Evolutionary conservation across 1,140 invertebrate species (phyloP), one percentile per base, ranked within the genome.

Genomic region (Ceratosolen solmsi): DNA sequence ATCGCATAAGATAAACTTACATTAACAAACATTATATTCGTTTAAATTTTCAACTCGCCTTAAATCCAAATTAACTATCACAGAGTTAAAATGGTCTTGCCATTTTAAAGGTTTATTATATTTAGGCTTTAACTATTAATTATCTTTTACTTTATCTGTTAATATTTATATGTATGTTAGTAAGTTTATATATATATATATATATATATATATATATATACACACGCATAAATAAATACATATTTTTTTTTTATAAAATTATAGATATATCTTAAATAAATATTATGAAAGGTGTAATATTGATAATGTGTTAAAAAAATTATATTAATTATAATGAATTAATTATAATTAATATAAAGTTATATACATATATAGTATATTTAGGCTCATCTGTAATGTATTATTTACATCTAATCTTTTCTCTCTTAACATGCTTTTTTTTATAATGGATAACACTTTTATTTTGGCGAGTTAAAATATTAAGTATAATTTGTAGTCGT

Each of bases 21-120:
- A 83, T 71, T 38, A 80, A 41, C 75, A 56, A 15, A 74, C n/a
- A 38, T 79, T 80, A 75, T 70, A 73, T 38, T 80, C 38, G 63
- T 56, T 75, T 79, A 11, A 49, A 72, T 70, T 63, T 60, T 36
- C 46, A 56, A 58, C 41, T 80, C 41, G 20, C 13, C 71, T 82
- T 76, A 30, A 76, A 76, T 60, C 58, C 63, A 71, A 33, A 79
- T 71, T 77, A 77, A 81, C 85, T 86, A 86, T 86, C 85, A 86
- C 85, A 86, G 85, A 85, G 79, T 86, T 80, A 85, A 84, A 82
- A 82, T 86, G 83, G 83, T 84, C 75, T 84, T 78, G 46, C 75
- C 83, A 79, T 83, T 83, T 79, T 41, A 56, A 76, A 46, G 49
- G 41, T 81, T 46, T 30, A 81, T 80, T 71, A 79, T 77, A 79